Evolutionary conservation across 2,888 invertebrate genomes (phyloP), one percentile per base, ranked within the genome.

Genomic region (Trissolcus brochymenae): DNA sequence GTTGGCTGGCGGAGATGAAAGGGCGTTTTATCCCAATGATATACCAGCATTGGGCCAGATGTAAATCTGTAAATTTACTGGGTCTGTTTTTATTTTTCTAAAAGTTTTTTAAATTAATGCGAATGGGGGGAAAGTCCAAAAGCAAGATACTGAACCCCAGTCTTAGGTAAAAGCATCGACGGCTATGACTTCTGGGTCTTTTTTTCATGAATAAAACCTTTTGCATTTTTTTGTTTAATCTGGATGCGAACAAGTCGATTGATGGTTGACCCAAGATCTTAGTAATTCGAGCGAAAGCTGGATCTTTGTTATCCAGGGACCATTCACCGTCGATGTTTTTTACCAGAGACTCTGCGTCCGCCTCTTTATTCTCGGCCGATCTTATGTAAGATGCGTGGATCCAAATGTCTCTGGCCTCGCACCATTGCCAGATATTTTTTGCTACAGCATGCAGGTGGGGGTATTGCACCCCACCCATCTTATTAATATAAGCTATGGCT

Each of bases 321-420:
- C 21, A 53, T 53, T 53, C 51, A 21, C 3, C 21, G 7, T 53
- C 51, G 9, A 53, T 53, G 51, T 53, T 53, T 53, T 53, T 53
- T 21, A 53, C 51, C 7, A 7, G 13, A 9, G 51, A 53, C 7
- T 53, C 51, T 7, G 25, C 51, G 51, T 53, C 51, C 51, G 51
- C 21, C 9, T 53, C 21, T 19, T 13, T 21, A 21, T 53, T 53
- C 25, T 53, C n/a, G 1, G 1, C 9, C 11, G 51, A 53, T 53
- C 19, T 53, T 53, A 53, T 53, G 9, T 53, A 53, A 1, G 51
- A 17, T 7, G 51, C 51, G 6, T 53, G 51, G 25, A 53, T 21
- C 51, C 21, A 53, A 2, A 53, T 21, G 19, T 53, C 16, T 53
- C 51, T 53, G 21, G 21, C 21, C 51, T 53, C 51, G 19, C 51